Evolutionary conservation across 1,140 invertebrate species (phyloP), one percentile per base, ranked within the genome.

Genomic region (Drosophila parvula): DNA sequence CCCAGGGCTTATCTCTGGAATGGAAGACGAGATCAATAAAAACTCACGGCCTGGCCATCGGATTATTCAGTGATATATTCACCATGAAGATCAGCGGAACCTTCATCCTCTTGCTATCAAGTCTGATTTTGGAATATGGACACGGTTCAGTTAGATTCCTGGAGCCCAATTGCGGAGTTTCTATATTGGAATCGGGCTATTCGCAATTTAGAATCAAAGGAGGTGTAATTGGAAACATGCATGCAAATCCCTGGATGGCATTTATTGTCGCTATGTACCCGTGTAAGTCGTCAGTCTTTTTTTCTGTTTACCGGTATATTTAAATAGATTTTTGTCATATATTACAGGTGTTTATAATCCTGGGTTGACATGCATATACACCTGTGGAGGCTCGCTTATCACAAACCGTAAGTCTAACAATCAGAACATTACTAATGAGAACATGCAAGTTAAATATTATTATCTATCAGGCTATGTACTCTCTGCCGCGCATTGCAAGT

Each of bases 351-450:
- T 1, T 41, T 16, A 3, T 7, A 3, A 16, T 41, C 40, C n/a
- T 9, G 40, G 40, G 1, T 41, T 2, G 3, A 41, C 8, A 8
- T 41, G 6, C 0, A 1, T 0, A 16, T 3, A 0, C 2, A 8
- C 5, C 5, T 62, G 59, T 12, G 60, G 60, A 9, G 60, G 60
- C n/a, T 62, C 60, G 0, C 60, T 62, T 4, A 62, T 62, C 5
- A 43, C 60, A 10, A 22, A 14, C 12, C 60, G 60, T 62, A 62
- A 41, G 60, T 43, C 1, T 0, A 3, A 1, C 10, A 43, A 14
- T 22, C 9, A 3, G 12, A 27, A 12, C 16, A 16, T 16, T 27
- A 14, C 11, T 14, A 1, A 38, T 14, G 12, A 14, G 4, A 6
- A 38, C 5, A 38, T 14, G 12, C 3, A 14, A 55, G 5, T 5